Evolutionary conservation across 1,140 invertebrate genomes (phyloP), one percentile per base, ranked within the genome.

Genomic region (Magallana gigas): DNA sequence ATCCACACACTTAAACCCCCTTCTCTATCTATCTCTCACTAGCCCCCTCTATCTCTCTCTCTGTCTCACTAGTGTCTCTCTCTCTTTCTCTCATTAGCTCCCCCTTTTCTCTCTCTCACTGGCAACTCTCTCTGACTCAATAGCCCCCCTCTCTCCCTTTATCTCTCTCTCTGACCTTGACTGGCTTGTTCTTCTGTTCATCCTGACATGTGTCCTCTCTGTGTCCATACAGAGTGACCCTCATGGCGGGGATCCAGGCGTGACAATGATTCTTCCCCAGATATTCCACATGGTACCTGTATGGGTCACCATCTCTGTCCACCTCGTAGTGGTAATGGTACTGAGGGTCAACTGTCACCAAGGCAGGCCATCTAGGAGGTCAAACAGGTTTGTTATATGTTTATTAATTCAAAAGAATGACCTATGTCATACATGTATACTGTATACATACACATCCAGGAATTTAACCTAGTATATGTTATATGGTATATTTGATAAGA

Each of bases 211-310:
- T 29, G 18, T 76, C 68, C 23, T 29, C 83, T 18, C 57, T 87
- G 29, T 87, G 88, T 7, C 90, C 90, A 85, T 91, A 91, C 29
- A 82, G 71, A 29, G 68, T 85, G 18, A 87, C 57, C n/a, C 83
- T 29, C 14, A 88, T 83, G 9, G 89, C 84, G 0, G 58, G 48
- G 12, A 92, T 89, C 92, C 92, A 93, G 76, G 87, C 90, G 71
- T 91, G 92, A 48, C 88, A 84, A 23, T 91, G 91, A 23, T 80
- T 68, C 48, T 87, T 88, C 6, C 92, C 92, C 8, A 93, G 86
- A 80, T 88, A 93, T 81, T 93, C 92, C 7, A 93, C 90, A 88
- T 93, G 92, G 62, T 93, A 93, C 84, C 84, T 87, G n/a, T 82
- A 23, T 5, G 91, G 91, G 58, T 91, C 82, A 8, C 89, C 90